Conservation (phyloP, 2,888 invertebrate species). For the Apodemia zela region DNA sequence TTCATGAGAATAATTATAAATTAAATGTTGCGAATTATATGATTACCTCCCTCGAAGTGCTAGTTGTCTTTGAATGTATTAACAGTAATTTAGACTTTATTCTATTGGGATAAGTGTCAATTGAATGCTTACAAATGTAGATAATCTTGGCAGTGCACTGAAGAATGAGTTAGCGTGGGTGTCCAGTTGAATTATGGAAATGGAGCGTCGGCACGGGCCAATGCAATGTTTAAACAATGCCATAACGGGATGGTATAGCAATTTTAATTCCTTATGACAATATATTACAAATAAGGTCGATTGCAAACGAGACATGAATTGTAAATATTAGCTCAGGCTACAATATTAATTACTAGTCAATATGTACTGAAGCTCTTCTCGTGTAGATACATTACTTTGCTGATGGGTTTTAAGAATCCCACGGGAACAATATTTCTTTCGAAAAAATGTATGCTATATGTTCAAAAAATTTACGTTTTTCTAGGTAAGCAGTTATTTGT, state of each 20-base stretch:
- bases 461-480: too few species aligned
- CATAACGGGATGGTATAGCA: slow-evolving; percentile 58
- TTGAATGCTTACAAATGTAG: slow-evolving; percentile 35
- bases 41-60: slow-evolving; percentile 43
- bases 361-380: too few species aligned
- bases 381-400: too few species aligned
- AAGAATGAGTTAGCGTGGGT: slow-evolving; percentile 60
- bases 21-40: slow-evolving; percentile 45
- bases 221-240: slow-evolving; percentile 61
- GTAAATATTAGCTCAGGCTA: not conserved
- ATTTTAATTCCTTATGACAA: slow-evolving; percentile 55
- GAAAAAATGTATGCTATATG: too few species aligned
- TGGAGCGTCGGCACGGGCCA: slow-evolving; percentile 54
- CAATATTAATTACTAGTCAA: slow-evolving; percentile 3
- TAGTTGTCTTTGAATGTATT: slow-evolving; percentile 37
- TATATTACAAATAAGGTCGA: slow-evolving; percentile 47
- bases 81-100: slow-evolving; percentile 43
- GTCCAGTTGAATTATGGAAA: slow-evolving; percentile 68
- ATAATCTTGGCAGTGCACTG: slow-evolving; percentile 39
- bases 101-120: slow-evolving; percentile 39
- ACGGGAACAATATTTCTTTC: too few species aligned
- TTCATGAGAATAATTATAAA: slow-evolving; percentile 31
- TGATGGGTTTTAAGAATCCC: too few species aligned
- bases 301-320: slow-evolving; percentile 18
- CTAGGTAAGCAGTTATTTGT: too few species aligned